Conservation (phyloP, 2,113 vertebrate genomes). For the Thamnaconus septentrionalis region DNA sequence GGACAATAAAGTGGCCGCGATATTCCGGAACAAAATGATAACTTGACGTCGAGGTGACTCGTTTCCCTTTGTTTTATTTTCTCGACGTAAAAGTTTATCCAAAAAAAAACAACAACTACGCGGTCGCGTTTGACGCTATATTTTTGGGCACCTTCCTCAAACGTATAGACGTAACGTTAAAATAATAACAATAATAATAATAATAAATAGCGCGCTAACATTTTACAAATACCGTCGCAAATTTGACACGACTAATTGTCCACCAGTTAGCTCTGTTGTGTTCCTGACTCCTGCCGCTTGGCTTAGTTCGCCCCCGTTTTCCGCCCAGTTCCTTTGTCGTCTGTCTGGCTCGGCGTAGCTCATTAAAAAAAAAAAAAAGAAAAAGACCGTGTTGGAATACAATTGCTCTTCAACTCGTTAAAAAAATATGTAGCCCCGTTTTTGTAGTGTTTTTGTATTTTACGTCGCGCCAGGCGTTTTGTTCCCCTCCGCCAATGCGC, state of each 20-base stretch:
- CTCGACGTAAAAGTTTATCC: too few species aligned
- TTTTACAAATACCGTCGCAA: neutral
- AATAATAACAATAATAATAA: neutral
- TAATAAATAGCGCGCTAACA: neutral
- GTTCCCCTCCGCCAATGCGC: neutral
- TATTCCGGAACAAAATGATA: too few species aligned
- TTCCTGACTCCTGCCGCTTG: neutral
- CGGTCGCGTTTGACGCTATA: too few species aligned
- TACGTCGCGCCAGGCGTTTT: too few species aligned
- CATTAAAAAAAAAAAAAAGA: neutral
- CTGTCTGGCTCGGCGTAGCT: slow-evolving; percentile 6
- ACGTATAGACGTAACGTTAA: too few species aligned
- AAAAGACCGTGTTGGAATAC: neutral
- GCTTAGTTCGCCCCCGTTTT: neutral
- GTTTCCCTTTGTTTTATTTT: too few species aligned
- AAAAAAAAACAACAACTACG: neutral
- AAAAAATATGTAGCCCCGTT: too few species aligned
- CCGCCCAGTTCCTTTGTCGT: neutral
- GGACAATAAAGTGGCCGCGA: slow-evolving; percentile 54
- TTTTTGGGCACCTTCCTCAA: too few species aligned
- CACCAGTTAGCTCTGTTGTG: neutral
- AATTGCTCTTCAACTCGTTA: too few species aligned
- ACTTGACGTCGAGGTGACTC: too few species aligned
- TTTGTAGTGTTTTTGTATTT: neutral
- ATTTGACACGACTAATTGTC: too few species aligned